Evolutionary conservation across 1,140 invertebrate genomes (phyloP).

Genomic region (Ostrea edulis): DNA sequence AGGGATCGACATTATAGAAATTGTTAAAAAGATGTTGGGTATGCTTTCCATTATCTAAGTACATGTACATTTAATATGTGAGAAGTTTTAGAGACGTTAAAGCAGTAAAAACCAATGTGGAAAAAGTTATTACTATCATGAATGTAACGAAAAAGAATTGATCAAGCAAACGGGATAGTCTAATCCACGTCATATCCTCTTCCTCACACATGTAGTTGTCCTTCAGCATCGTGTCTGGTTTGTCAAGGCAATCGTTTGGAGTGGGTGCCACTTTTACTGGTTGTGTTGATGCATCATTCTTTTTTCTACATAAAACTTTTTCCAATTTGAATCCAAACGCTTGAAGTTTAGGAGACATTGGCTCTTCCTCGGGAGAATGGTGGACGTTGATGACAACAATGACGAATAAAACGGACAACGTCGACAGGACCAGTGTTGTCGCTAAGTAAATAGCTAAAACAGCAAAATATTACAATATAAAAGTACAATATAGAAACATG

Average conservation of each 20-base stretch:
- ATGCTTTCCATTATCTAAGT: too few relatives aligned
- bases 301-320: not conserved
- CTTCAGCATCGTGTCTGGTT: not conserved
- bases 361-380: not conserved
- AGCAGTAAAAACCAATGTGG: not conserved
- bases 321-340: not conserved
- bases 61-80: not conserved
- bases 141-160: slow-evolving; percentile 45
- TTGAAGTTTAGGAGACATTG: not conserved
- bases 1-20: too few relatives aligned
- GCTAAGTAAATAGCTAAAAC: slow-evolving; percentile 47
- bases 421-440: not conserved
- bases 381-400: slow-evolving; percentile 43
- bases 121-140: not conserved
- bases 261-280: slow-evolving; percentile 3
- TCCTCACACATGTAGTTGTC: too few relatives aligned
- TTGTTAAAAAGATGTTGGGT: too few relatives aligned
- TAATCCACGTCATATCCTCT: slow-evolving; percentile 37
- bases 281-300: not conserved
- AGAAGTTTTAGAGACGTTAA: not conserved
- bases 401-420: slow-evolving; percentile 37
- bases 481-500: not conserved
- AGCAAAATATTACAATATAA: not conserved
- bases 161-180: slow-evolving; percentile 19
- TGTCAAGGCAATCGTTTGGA: not conserved